Evolutionary conservation across 2,113 vertebrate genomes (phyloP), one percentile per base, ranked within the genome.

Genomic region (Tragelaphus strepsiceros): DNA sequence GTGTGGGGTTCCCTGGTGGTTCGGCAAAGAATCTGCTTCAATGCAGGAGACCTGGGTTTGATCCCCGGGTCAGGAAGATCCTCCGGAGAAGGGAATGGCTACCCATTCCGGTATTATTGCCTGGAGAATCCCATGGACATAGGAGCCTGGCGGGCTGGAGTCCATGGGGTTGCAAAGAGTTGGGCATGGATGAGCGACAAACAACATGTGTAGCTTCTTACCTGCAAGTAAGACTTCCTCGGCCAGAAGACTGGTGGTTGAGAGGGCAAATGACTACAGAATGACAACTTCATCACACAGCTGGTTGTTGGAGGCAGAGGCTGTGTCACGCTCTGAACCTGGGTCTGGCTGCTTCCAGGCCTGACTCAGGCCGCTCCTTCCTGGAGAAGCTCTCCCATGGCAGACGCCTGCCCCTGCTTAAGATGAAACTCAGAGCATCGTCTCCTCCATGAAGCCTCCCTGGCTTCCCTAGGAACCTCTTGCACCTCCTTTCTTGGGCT

Each of bases 281-380:
- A 0, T 2, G 26, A 49, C 3, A 5, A 0, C 5, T 9, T 1
- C 6, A 5, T 15, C 30, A 15, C 26, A 7, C 15, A 22, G 46
- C 39, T 28, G 54, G 35, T n/a, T 71, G n/a, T 39, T 71, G n/a
- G 67, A 39, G 67, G 67, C 53, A 49, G 58, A 54, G 28, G 43
- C 56, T 87, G 35, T 1, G 13, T 14, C 30, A 0, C 1, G 2
- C 59, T 91, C 28, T 26, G 58, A 24, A 14, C 26, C 21, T 3
- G 82, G 26, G 16, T 39, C 53, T 4, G 15, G 8, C 56, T 26
- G 19, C 78, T 46, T 30, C 39, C 2, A 5, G 10, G 12, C n/a
- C 2, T 1, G 17, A 46, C 12, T 1, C 1, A 5, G 39, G 61
- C 32, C 24, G 14, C 56, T 54, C 19, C n/a, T 94, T 85, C 83